phyloP scores from a whole-genome alignment of 2,113 vertebrate genomes.

The Narcine bancroftii region DNA sequence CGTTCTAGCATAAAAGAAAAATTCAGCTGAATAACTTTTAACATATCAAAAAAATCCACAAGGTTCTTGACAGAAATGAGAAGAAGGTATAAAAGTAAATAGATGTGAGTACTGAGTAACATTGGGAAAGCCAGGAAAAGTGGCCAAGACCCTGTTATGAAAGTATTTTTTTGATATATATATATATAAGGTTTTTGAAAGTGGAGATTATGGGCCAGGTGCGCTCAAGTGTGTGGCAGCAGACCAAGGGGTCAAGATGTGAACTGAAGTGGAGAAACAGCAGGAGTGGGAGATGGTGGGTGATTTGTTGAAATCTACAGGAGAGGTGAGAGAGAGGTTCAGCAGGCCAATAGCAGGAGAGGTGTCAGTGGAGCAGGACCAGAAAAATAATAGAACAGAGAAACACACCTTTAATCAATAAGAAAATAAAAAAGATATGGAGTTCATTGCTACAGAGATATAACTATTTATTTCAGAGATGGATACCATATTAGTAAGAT shows the following conservation, averaged over 20 bases:
- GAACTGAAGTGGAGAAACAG: neutral
- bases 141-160: neutral
- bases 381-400: neutral
- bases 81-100: neutral
- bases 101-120: neutral
- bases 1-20: neutral
- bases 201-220: neutral
- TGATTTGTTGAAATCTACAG: neutral
- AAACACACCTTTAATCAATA: neutral
- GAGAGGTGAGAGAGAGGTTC: conserved; percentile 16
- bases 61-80: neutral
- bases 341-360: neutral
- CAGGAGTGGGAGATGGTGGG: neutral
- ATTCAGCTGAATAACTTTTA: neutral
- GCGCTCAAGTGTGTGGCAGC: too few species aligned
- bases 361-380: neutral
- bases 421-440: neutral
- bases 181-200: neutral
- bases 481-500: neutral
- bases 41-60: neutral
- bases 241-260: neutral
- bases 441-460: neutral
- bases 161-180: neutral
- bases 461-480: neutral
- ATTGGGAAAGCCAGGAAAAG: too few species aligned